Evolutionary conservation across 2,113 vertebrate genomes (phyloP), one percentile per base, ranked within the genome.

Genomic region (Gavialis gangeticus): DNA sequence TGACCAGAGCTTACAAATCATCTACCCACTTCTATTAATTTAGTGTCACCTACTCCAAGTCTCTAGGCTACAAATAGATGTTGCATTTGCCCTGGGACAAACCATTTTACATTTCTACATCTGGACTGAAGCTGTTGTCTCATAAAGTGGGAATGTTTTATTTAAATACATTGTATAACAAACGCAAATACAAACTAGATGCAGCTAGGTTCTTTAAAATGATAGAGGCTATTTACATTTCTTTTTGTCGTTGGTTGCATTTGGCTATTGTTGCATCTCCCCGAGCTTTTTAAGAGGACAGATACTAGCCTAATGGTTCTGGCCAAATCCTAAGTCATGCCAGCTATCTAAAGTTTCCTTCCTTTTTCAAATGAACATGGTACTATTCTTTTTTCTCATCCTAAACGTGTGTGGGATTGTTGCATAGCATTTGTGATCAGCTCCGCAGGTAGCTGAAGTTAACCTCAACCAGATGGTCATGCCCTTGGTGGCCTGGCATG

Each of bases 131-230:
- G 57, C 30, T 84, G 13, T 12, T 88, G 54, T 34, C 25, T 69
- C 64, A 27, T 5, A 0, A n/a, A 24, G 34, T 2, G 2, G n/a
- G 75, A 82, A 69, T 75, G 28, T 88, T 91, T 24, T 71, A 1
- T 67, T 87, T 69, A 3, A 0, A 64, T 92, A 75, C 12, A 1
- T 81, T 78, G 55, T 62, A 37, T 77, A 58, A 8, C 12, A 80
- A 18, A 14, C 55, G 28, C 2, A 5, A 57, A 2, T 21, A 71
- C 56, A 85, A 3, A 67, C 64, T 8, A 2, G n/a, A 5, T 18
- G 5, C 63, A 57, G 4, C 60, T 37, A 1, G 0, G 0, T 3
- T 34, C 71, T 79, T 5, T 77, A 46, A 73, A 73, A 73, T 46
- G 18, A 15, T 24, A 73, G 34, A 46, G 34, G 24, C 0, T 85